Evolutionary conservation across 2,113 vertebrate genomes (phyloP).

Genomic region (Eonycteris spelaea): DNA sequence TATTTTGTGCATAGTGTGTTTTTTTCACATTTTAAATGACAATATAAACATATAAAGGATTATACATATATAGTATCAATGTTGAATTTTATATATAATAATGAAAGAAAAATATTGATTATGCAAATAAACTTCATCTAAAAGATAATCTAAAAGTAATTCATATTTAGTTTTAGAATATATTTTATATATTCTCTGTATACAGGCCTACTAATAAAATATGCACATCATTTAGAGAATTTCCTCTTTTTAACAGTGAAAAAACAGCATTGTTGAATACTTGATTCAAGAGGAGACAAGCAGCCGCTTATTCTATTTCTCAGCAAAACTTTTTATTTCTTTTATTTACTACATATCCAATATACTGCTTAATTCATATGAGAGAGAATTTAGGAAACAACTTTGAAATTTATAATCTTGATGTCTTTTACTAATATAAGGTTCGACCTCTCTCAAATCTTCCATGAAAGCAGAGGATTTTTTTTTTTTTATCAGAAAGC

Average conservation of each 20-base stretch:
- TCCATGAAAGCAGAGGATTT: not conserved
- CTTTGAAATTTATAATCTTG: not conserved
- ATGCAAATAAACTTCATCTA: not conserved
- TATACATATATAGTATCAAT: not conserved
- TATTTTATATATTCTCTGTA: not conserved
- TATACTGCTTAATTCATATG: not conserved
- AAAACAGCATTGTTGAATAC: not conserved
- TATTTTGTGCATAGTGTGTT: not conserved
- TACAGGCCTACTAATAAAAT: not conserved
- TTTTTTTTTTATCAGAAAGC: not conserved
- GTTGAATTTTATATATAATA: not conserved
- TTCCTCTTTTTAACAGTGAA: not conserved
- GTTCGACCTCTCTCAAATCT: not conserved
- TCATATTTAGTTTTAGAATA: not conserved
- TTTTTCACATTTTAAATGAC: not conserved
- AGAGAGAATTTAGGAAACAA: not conserved
- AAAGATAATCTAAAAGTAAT: not conserved
- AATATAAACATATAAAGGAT: not conserved
- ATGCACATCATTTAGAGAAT: not conserved
- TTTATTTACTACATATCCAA: not conserved
- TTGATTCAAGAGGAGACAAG: not conserved
- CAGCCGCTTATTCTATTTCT: not conserved
- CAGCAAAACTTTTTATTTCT: not conserved
- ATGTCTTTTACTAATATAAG: not conserved
- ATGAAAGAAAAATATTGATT: not conserved